Evolutionary conservation across 2,888 invertebrate species (phyloP).

Genomic region (Folsomia candida): DNA sequence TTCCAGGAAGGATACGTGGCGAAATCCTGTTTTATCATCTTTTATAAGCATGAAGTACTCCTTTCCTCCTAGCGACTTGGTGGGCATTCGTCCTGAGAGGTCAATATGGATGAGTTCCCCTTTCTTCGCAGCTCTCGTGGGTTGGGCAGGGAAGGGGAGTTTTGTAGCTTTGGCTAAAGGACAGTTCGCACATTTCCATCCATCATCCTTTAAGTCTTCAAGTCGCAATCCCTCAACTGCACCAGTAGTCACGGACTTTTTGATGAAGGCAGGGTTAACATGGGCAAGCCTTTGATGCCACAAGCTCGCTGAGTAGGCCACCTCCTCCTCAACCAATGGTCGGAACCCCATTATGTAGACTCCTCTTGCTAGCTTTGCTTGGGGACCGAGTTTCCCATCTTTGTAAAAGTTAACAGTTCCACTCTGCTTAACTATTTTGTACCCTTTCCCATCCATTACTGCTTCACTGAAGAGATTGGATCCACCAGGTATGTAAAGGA

Average conservation of each 20-base stretch:
- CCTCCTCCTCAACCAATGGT: neutral
- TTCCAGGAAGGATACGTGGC: slow-evolving; percentile 14
- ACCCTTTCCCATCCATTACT: slow-evolving; percentile 11
- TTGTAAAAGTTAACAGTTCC: neutral
- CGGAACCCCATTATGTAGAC: slow-evolving; percentile 26
- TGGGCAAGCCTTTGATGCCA: slow-evolving; percentile 23
- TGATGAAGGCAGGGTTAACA: slow-evolving; percentile 25
- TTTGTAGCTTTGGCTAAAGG: slow-evolving; percentile 10
- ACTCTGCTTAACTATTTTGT: neutral
- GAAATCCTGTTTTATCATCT: slow-evolving; percentile 31
- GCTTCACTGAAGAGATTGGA: slow-evolving; percentile 25
- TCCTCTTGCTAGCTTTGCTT: neutral
- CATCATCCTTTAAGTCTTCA: neutral
- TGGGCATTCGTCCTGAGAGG: slow-evolving; percentile 21
- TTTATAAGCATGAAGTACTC: slow-evolving; percentile 24
- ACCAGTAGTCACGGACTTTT: slow-evolving; percentile 9
- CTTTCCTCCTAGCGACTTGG: slow-evolving; percentile 12
- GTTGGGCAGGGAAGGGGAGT: neutral
- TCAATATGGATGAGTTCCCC: slow-evolving; percentile 29
- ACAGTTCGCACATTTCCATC: slow-evolving; percentile 14
- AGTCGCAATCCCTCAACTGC: slow-evolving; percentile 22
- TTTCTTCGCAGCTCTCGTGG: neutral
- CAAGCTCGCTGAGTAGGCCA: slow-evolving; percentile 9
- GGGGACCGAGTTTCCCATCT: neutral
- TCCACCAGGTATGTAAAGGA: slow-evolving; percentile 16